phyloP scores from a whole-genome alignment of 2,797 vertebrate genomes.

The Sebastes hopkinsi region DNA sequence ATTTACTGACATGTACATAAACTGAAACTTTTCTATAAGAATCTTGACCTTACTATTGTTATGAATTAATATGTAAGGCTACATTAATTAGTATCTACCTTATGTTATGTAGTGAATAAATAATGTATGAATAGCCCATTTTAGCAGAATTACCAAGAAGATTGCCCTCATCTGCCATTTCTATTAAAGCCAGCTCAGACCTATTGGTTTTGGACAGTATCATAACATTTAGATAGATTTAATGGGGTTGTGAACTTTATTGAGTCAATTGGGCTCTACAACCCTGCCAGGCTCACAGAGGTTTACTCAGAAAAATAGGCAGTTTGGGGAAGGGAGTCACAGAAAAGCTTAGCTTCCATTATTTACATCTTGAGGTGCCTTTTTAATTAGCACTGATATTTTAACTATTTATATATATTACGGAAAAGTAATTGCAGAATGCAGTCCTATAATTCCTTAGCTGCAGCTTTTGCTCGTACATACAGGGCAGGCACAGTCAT shows the following conservation, averaged over 20 bases:
- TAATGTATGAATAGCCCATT: slow-evolving; percentile 51
- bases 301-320: too few species aligned
- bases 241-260: neutral
- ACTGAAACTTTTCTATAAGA: neutral
- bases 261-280: too few species aligned
- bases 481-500: too few species aligned
- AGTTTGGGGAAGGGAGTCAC: too few species aligned
- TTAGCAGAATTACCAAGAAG: slow-evolving; percentile 43
- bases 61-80: slow-evolving; percentile 15
- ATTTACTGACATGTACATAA: neutral
- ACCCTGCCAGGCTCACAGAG: too few species aligned
- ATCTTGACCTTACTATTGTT: neutral
- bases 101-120: slow-evolving; percentile 34
- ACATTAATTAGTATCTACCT: slow-evolving; percentile 14
- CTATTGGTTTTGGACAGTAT: neutral
- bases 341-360: too few species aligned
- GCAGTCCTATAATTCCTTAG: too few species aligned
- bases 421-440: too few species aligned
- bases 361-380: too few species aligned
- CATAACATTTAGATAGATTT: neutral
- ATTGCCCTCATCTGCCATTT: slow-evolving; percentile 73
- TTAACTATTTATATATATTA: too few species aligned
- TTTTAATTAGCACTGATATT: too few species aligned
- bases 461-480: too few species aligned
- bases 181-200: slow-evolving; percentile 78